Evolutionary conservation across 2,888 invertebrate genomes (phyloP).

Genomic region (Scelioninae gen. 2): DNA sequence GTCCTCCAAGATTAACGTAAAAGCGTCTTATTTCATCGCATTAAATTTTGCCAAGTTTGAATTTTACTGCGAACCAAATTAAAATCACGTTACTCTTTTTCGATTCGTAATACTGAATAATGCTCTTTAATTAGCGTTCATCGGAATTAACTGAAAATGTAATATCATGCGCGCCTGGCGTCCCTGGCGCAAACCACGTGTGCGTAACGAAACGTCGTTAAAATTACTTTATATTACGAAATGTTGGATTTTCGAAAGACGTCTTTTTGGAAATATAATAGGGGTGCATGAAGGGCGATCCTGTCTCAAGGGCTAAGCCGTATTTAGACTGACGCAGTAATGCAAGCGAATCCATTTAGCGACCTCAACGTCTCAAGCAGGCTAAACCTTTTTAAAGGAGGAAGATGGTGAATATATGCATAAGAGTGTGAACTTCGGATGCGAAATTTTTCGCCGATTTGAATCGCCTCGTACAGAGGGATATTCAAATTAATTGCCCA

Average conservation of each 20-base stretch:
- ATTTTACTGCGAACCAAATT: conserved; percentile 20
- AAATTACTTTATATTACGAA: conserved; percentile 31
- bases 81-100: conserved; percentile 34
- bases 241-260: conserved; percentile 34
- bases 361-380: conserved; percentile 65
- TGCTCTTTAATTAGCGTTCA: conserved; percentile 35
- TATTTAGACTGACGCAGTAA: conserved; percentile 71
- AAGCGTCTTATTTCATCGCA: conserved; percentile 25
- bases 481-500: no score
- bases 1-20: conserved; percentile 16
- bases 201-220: conserved; percentile 18
- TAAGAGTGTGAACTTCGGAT: conserved; percentile 12
- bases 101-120: conserved; percentile 32
- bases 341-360: conserved; percentile 72
- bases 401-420: conserved; percentile 32
- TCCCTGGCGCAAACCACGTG: background rate
- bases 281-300: conserved; percentile 63
- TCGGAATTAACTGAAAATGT: conserved; percentile 13
- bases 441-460: conserved; percentile 15
- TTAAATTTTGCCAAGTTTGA: conserved; percentile 26
- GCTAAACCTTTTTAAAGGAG: conserved; percentile 38
- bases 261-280: conserved; percentile 43
- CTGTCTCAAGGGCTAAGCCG: conserved; percentile 64
- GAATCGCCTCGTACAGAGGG: no score
- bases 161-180: conserved; percentile 11